Evolutionary conservation across 2,888 invertebrate species (phyloP).

Genomic region (Acleris cristana): DNA sequence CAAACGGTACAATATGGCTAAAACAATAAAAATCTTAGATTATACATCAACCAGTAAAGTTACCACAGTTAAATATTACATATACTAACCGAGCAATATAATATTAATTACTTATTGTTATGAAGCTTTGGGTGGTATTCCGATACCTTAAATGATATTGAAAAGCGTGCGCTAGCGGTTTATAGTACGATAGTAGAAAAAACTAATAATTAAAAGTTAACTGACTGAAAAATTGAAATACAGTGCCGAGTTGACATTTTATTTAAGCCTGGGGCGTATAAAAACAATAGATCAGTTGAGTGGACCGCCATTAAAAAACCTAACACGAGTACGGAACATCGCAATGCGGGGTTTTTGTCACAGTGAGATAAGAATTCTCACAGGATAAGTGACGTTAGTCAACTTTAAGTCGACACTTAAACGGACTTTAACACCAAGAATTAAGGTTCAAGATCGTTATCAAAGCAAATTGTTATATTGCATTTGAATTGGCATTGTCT

Average conservation of each 20-base stretch:
- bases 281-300: conserved; percentile 21
- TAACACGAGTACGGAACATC: neutral
- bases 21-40: too few species aligned
- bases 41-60: too few species aligned
- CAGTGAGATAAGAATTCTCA: neutral
- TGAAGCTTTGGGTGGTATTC: too few species aligned
- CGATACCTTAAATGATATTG: too few species aligned
- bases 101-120: too few species aligned
- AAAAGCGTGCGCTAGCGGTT: too few species aligned
- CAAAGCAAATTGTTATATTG: neutral
- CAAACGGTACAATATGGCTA: too few species aligned
- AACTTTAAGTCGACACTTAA: neutral
- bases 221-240: too few species aligned
- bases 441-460: neutral
- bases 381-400: neutral
- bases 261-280: neutral
- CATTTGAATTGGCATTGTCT: neutral
- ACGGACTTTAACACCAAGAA: neutral
- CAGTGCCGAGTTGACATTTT: neutral
- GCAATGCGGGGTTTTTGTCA: conserved; percentile 6
- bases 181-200: neutral
- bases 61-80: too few species aligned
- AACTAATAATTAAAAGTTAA: neutral
- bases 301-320: conserved; percentile 1
- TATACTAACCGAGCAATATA: too few species aligned